A percentile compares a stretch with the other conserved stretches of the same genome.
These are phyloP conservation scores for Thaumetopoea pityocampa DNA, from an alignment of 1,140 invertebrate species.

Conservation along the genomic window DNA sequence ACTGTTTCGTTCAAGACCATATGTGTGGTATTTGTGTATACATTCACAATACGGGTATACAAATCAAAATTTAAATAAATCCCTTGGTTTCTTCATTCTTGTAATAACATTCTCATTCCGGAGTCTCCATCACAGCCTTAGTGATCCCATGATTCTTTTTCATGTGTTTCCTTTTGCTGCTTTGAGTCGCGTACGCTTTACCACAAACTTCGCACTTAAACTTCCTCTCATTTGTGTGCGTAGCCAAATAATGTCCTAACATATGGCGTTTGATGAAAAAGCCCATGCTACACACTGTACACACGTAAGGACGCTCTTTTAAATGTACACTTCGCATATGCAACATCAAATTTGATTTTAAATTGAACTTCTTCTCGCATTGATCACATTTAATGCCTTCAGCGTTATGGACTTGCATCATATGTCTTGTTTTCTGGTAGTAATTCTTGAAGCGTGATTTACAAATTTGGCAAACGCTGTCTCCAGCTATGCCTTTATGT, in stretches of 20 bases:
- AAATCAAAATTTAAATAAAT: slow-evolving; percentile 1
- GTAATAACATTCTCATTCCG: neutral
- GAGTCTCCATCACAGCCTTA: slow-evolving; percentile 26
- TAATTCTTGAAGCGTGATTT: slow-evolving; percentile 65
- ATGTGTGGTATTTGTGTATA: too few relatives aligned
- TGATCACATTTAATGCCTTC: slow-evolving; percentile 59
- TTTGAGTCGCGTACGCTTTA: slow-evolving; percentile 60
- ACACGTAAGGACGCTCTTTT: slow-evolving; percentile 60
- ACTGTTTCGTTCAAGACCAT: too few relatives aligned
- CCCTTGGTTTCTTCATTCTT: neutral
- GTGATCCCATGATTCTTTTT: slow-evolving; percentile 62
- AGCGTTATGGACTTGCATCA: slow-evolving; percentile 60
- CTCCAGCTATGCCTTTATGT: slow-evolving; percentile 63
- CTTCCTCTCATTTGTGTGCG: slow-evolving; percentile 63
- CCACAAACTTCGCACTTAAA: slow-evolving; percentile 62
- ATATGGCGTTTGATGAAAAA: slow-evolving; percentile 66
- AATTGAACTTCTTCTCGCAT: slow-evolving; percentile 60
- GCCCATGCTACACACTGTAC: slow-evolving; percentile 59
- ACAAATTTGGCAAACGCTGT: slow-evolving; percentile 63
- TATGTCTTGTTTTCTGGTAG: slow-evolving; percentile 65
- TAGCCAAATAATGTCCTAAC: slow-evolving; percentile 58
- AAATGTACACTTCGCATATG: slow-evolving; percentile 64
- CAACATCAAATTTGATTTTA: slow-evolving; percentile 58
- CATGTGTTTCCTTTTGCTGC: slow-evolving; percentile 61
- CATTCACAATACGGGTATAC: too few relatives aligned